These are phyloP conservation scores for Ostrea edulis DNA, from an alignment of 1,140 invertebrate species.

Conservation along the genomic window DNA sequence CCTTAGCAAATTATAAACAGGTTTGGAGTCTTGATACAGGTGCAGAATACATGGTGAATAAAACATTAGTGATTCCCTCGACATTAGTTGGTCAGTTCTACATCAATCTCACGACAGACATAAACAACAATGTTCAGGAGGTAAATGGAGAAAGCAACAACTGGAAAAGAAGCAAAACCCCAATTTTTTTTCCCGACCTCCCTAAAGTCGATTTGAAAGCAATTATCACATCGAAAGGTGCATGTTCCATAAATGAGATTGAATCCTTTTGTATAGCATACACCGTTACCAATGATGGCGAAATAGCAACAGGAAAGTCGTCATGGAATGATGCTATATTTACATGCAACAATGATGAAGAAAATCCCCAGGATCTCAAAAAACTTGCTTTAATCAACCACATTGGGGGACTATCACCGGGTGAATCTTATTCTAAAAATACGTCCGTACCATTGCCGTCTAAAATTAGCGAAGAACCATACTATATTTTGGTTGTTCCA, in stretches of 20 bases:
- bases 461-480: background rate
- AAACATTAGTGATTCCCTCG: background rate
- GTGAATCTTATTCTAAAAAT: constrained; percentile 14
- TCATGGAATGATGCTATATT: constrained; percentile 40
- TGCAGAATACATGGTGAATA: background rate
- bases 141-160: background rate
- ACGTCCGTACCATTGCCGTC: background rate
- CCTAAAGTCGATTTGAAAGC: background rate
- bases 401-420: background rate
- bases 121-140: background rate
- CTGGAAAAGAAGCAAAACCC: background rate
- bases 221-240: background rate
- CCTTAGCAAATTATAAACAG: background rate
- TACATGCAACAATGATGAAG: background rate
- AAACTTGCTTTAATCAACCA: background rate
- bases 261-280: background rate
- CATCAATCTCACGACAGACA: background rate
- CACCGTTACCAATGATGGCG: background rate
- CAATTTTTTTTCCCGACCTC: background rate
- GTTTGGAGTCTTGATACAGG: background rate
- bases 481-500: background rate
- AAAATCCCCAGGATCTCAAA: background rate
- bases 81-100: background rate
- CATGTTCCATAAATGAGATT: background rate
- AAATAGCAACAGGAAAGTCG: background rate